Percentiles rank a stretch among this genome's conserved stretches.
phyloP scores from a whole-genome alignment of 2,113 vertebrate genomes.

The Cercocebus atys region DNA sequence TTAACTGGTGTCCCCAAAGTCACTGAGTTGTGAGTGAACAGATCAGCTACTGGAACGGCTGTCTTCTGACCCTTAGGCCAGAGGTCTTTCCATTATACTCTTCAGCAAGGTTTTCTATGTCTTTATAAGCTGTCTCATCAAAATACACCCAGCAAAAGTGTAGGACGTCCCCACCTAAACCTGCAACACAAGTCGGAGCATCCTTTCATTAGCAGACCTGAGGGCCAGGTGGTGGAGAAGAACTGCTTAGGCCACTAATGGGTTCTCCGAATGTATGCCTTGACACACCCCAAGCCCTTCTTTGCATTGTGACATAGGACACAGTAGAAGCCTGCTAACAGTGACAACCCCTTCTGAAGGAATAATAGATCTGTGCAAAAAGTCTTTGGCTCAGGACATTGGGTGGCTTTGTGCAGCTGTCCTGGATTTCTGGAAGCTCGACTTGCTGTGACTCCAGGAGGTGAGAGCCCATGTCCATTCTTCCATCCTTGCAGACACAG shows the following conservation, averaged over 20 bases:
- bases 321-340: neutral
- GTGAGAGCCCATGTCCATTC: neutral
- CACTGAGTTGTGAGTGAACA: neutral
- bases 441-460: neutral
- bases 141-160: neutral
- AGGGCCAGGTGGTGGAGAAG: neutral
- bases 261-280: neutral
- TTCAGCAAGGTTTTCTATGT: neutral
- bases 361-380: neutral
- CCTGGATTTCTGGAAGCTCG: neutral
- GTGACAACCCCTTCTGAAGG: neutral
- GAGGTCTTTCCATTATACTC: neutral
- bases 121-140: neutral
- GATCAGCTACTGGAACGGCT: neutral
- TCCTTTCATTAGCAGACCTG: neutral
- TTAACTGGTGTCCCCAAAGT: neutral
- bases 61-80: neutral
- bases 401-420: neutral
- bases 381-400: neutral
- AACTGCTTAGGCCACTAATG: neutral
- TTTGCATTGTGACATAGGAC: neutral
- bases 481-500: neutral
- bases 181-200: neutral
- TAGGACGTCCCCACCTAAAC: neutral
- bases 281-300: neutral